Evolutionary conservation across 2,888 invertebrate genomes (phyloP).

Genomic region (Julus scandinavius): DNA sequence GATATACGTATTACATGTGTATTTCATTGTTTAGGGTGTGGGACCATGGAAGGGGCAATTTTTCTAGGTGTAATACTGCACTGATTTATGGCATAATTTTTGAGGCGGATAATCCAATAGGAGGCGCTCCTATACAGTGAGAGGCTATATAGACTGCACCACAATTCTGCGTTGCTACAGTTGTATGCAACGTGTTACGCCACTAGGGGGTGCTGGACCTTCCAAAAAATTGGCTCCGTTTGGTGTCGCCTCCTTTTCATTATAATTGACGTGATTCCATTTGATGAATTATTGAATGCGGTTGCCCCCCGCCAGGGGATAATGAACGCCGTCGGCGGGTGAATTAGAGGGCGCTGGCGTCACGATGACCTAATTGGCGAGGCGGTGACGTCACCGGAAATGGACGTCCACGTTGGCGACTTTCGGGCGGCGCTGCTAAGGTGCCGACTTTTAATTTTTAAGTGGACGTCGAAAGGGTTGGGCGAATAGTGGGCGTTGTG

Average conservation of each 20-base stretch:
- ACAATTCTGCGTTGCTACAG: too few relatives aligned
- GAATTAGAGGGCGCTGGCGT: not conserved
- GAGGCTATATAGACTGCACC: too few relatives aligned
- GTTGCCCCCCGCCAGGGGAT: conserved; percentile 19
- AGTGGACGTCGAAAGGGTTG: conserved; percentile 23
- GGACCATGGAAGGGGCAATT: too few relatives aligned
- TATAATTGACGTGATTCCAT: not conserved
- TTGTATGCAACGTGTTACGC: too few relatives aligned
- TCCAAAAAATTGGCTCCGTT: not conserved
- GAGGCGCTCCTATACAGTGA: too few relatives aligned
- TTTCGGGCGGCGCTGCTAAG: conserved; percentile 27
- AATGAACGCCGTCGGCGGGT: not conserved
- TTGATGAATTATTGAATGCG: conserved; percentile 33
- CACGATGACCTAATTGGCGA: not conserved
- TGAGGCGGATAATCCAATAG: too few relatives aligned
- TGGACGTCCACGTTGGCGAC: not conserved
- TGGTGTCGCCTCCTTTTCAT: not conserved
- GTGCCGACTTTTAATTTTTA: conserved; percentile 20
- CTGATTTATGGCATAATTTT: too few relatives aligned
- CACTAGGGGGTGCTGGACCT: too few relatives aligned
- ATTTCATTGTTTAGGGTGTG: too few relatives aligned
- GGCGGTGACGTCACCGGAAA: conserved; percentile 14
- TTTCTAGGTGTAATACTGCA: too few relatives aligned
- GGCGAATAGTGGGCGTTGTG: not conserved
- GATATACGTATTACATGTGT: too few relatives aligned